Conservation (phyloP, 2,113 vertebrate genomes). For the Raja brachyura region DNA sequence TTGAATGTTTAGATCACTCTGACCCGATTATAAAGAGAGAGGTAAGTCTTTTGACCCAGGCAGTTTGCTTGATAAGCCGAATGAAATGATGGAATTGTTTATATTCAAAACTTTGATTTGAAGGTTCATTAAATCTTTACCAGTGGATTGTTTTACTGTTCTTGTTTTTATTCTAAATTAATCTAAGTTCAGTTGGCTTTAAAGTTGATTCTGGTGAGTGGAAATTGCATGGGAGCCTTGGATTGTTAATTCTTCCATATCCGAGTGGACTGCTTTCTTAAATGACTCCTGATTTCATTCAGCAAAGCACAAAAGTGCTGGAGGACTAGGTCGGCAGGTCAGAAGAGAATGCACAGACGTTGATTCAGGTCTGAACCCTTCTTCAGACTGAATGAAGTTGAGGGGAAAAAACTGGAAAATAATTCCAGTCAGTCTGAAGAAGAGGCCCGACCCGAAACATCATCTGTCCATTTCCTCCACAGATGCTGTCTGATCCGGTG, state of each 20-base stretch:
- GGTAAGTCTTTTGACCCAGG: constrained; percentile 52
- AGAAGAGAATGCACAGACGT: too few relatives aligned
- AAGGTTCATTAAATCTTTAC: neutral
- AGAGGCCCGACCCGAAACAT: too few relatives aligned
- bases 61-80: neutral
- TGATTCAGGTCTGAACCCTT: too few relatives aligned
- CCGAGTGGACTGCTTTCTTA: neutral
- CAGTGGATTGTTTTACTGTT: neutral
- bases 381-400: too few relatives aligned
- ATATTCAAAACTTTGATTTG: neutral
- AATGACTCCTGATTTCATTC: neutral
- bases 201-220: neutral
- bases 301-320: too few relatives aligned
- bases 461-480: too few relatives aligned
- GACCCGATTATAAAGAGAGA: constrained; percentile 93
- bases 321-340: too few relatives aligned
- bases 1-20: constrained; percentile 88
- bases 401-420: too few relatives aligned
- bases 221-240: neutral
- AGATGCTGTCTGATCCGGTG: too few relatives aligned
- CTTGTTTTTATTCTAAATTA: neutral
- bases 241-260: neutral
- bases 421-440: too few relatives aligned
- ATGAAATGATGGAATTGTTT: neutral
- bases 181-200: neutral